These are phyloP conservation scores for Paedocypris micromegethes DNA, from an alignment of 2,797 vertebrate genomes.

Conservation along the genomic window DNA sequence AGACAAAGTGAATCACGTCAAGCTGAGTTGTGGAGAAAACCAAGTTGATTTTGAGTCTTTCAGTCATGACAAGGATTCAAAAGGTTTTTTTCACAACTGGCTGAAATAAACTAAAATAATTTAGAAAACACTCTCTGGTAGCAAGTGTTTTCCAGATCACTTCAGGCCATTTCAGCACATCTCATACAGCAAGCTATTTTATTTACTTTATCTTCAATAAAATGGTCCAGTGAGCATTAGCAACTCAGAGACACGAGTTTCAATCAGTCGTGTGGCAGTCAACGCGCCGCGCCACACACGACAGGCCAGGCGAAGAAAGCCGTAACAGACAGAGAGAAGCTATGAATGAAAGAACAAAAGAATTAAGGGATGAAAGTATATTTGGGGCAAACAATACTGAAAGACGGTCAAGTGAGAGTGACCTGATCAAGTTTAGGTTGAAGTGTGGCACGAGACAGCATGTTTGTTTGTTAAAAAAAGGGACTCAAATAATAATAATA, in stretches of 20 bases:
- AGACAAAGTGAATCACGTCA: too few species aligned
- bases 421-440: too few species aligned
- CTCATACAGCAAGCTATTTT: conserved; percentile 87
- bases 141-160: conserved; percentile 76
- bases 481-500: too few species aligned
- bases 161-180: conserved; percentile 82
- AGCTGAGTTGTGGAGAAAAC: too few species aligned
- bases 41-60: too few species aligned
- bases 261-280: conserved; percentile 77
- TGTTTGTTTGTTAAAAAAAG: too few species aligned
- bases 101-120: too few species aligned
- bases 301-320: conserved; percentile 45
- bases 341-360: conserved; percentile 42
- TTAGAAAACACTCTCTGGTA: too few species aligned
- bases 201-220: conserved; percentile 99
- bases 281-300: background rate
- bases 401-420: background rate
- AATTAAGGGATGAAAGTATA: conserved; percentile 42
- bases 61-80: too few species aligned
- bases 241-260: conserved; percentile 87
- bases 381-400: conserved; percentile 34
- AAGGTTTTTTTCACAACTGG: too few species aligned
- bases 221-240: conserved; percentile 94
- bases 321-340: conserved; percentile 44
- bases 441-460: too few species aligned